These are phyloP conservation scores for Psammodynastes pulverulentus DNA, from an alignment of 2,113 vertebrate species.

Conservation along the genomic window DNA sequence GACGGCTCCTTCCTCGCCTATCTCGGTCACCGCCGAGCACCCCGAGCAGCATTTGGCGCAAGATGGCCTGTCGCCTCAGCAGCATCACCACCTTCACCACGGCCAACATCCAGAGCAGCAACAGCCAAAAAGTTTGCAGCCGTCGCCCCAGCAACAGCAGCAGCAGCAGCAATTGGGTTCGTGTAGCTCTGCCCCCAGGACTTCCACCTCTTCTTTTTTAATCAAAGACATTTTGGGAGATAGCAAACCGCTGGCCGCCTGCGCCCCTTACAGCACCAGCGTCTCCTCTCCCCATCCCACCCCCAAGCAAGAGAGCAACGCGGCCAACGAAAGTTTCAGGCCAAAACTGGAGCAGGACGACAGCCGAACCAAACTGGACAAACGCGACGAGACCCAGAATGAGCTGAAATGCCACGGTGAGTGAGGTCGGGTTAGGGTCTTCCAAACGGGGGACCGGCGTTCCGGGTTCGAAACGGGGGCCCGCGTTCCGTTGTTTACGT, in stretches of 20 bases:
- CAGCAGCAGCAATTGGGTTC: conserved; percentile 74
- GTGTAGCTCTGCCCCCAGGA: conserved; percentile 85
- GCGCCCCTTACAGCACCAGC: conserved; percentile 96
- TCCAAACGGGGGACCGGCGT: background rate
- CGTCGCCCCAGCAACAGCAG: conserved; percentile 67
- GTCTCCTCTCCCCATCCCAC: conserved; percentile 90
- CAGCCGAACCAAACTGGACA: conserved; percentile 85
- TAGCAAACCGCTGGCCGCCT: conserved; percentile 96
- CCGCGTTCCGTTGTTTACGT: background rate
- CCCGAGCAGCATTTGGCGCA: conserved; percentile 79
- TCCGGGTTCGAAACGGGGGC: background rate
- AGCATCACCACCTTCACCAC: conserved; percentile 81
- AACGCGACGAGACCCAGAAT: conserved; percentile 85
- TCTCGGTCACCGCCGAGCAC: conserved; percentile 93
- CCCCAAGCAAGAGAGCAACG: conserved; percentile 86
- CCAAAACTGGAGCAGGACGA: conserved; percentile 94
- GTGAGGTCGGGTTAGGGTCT: conserved; percentile 24
- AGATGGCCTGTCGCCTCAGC: conserved; percentile 77
- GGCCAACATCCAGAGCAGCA: conserved; percentile 71
- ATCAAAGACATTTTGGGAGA: conserved; percentile 99
- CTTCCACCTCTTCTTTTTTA: conserved; percentile 95
- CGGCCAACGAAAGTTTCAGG: conserved; percentile 85
- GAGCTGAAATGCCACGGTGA: conserved; percentile 96
- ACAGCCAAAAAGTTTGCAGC: conserved; percentile 73
- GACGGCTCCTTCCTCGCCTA: conserved; percentile 89